A percentile compares a stretch with the other conserved stretches of the same genome.
Evolutionary conservation across 2,113 vertebrate species (phyloP).

Genomic region (Chamaea fasciata): DNA sequence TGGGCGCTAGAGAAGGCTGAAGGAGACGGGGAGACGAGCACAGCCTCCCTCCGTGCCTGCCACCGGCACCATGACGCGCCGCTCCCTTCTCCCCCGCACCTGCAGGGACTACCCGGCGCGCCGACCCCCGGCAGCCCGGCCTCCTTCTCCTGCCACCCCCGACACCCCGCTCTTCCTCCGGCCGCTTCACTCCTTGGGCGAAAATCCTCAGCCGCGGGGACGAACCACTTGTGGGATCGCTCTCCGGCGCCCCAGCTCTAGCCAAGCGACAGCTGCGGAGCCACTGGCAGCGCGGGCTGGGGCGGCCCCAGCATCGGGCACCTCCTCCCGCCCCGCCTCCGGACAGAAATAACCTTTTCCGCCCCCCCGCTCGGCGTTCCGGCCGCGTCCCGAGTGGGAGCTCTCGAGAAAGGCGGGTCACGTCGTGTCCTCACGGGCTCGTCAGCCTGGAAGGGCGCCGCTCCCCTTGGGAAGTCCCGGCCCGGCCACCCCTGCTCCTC

Average conservation of each 20-base stretch:
- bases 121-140: background rate
- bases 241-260: background rate
- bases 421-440: fast-evolving
- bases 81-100: constrained; percentile 28
- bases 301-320: background rate
- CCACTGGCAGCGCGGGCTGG: background rate
- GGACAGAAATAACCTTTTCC: background rate
- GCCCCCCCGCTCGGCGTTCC: background rate
- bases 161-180: background rate
- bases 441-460: no score
- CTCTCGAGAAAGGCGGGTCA: fast-evolving
- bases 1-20: constrained; percentile 31
- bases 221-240: constrained; percentile 21
- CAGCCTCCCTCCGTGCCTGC: background rate
- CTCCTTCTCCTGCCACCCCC: background rate
- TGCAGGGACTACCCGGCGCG: background rate
- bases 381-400: background rate
- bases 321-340: constrained; percentile 10
- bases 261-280: background rate
- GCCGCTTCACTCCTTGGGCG: background rate
- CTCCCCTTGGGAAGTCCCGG: background rate
- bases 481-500: no score
- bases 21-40: background rate
- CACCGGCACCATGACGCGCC: constrained; percentile 26
- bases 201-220: background rate